Conservation (phyloP, 2,113 vertebrate species). For the Vireo altiloquus region DNA sequence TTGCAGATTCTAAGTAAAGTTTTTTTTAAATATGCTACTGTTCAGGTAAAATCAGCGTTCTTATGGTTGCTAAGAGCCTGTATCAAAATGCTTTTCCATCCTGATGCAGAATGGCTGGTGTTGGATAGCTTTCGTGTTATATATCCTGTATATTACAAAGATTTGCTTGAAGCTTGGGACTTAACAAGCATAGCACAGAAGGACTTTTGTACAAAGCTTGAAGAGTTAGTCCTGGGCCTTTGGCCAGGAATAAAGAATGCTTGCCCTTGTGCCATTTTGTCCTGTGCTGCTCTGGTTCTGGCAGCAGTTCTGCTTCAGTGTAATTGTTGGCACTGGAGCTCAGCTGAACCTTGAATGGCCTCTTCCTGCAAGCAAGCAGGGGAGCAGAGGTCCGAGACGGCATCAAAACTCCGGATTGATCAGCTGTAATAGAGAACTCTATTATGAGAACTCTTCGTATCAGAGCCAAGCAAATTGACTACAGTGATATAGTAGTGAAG, state of each 20-base stretch:
- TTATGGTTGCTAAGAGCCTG: not conserved
- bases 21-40: constrained; percentile 7
- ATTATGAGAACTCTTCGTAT: constrained; percentile 40
- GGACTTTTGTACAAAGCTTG: constrained; percentile 41
- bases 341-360: constrained; percentile 33
- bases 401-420: constrained; percentile 58
- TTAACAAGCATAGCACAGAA: constrained; percentile 54
- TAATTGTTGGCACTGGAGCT: constrained; percentile 57
- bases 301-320: constrained; percentile 42
- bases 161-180: constrained; percentile 40
- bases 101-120: not conserved
- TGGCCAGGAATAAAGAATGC: constrained; percentile 61
- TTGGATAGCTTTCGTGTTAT: not conserved
- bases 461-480: constrained; percentile 37
- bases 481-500: not conserved
- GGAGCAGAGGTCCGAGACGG: not conserved
- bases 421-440: constrained; percentile 49
- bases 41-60: not conserved
- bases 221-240: constrained; percentile 58
- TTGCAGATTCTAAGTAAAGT: not conserved
- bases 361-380: constrained; percentile 51
- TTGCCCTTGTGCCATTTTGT: constrained; percentile 65
- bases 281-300: constrained; percentile 40
- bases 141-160: constrained; percentile 9
- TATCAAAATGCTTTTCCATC: not conserved